Conservation (phyloP, 2,113 vertebrate genomes). For the Ancistrus triradiatus region DNA sequence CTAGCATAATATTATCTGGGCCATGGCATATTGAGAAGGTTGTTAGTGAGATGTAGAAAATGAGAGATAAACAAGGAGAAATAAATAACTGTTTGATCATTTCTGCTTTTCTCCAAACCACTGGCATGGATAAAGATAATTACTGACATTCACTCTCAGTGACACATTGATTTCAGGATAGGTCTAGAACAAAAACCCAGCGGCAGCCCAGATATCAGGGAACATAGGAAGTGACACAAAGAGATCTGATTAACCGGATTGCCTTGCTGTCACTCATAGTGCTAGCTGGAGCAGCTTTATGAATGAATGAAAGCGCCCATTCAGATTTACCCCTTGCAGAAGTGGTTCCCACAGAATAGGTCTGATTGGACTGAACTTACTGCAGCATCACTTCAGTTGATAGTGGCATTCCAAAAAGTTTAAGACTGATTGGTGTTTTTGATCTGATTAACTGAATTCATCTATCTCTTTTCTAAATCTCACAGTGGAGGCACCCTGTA, state of each 20-base stretch:
- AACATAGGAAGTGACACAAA: slow-evolving; percentile 65
- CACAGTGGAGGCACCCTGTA: too few species aligned
- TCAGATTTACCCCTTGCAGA: slow-evolving; percentile 45
- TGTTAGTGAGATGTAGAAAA: too few species aligned
- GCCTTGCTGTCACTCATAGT: slow-evolving; percentile 56
- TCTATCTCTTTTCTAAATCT: slow-evolving; percentile 1
- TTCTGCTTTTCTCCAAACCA: too few species aligned
- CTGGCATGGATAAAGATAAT: slow-evolving; percentile 27
- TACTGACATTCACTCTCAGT: slow-evolving; percentile 3
- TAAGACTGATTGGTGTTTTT: too few species aligned
- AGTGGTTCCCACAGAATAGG: slow-evolving; percentile 57
- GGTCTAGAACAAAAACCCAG: slow-evolving; percentile 37
- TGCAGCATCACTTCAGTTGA: slow-evolving; percentile 23
- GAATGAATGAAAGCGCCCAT: slow-evolving; percentile 54
- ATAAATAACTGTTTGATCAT: background rate
- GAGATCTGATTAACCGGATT: slow-evolving; percentile 68
- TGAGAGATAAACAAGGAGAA: background rate
- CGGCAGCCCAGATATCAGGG: slow-evolving; percentile 53
- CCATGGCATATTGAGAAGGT: too few species aligned
- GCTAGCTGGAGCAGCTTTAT: slow-evolving; percentile 46
- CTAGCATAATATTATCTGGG: too few species aligned
- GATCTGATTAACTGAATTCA: too few species aligned
- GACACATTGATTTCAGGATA: slow-evolving; percentile 28
- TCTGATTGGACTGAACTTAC: slow-evolving; percentile 54
- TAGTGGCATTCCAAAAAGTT: too few species aligned